phyloP scores from a whole-genome alignment of 2,888 invertebrate genomes.

The Tetranychus truncatus region DNA sequence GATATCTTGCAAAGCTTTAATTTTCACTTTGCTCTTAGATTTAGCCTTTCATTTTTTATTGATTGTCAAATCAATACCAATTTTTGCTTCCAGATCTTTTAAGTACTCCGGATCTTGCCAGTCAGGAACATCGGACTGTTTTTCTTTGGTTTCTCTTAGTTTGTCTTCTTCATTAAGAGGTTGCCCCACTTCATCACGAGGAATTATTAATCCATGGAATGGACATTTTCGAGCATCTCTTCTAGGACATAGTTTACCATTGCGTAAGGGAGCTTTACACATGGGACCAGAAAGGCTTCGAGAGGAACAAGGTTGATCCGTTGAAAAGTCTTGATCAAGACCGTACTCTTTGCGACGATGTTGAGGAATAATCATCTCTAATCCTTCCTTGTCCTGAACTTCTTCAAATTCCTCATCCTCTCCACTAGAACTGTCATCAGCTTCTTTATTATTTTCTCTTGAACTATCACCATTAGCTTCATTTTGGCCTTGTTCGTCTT shows the following conservation, averaged over 20 bases:
- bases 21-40: constrained; percentile 19
- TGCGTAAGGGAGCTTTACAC: constrained; percentile 36
- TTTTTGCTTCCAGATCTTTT: constrained; percentile 5
- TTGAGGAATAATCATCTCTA: constrained; percentile 28
- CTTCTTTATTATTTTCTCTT: constrained; percentile 25
- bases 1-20: constrained; percentile 34
- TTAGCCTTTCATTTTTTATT: constrained; percentile 25
- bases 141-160: constrained; percentile 28
- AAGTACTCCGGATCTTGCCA: constrained; percentile 33
- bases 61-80: neutral
- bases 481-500: constrained; percentile 13
- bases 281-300: neutral
- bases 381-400: constrained; percentile 27
- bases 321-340: constrained; percentile 28
- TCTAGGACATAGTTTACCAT: constrained; percentile 40
- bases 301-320: constrained; percentile 27
- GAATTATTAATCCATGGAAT: constrained; percentile 40
- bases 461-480: neutral
- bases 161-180: constrained; percentile 34
- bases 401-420: constrained; percentile 37
- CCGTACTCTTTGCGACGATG: constrained; percentile 30
- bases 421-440: constrained; percentile 37
- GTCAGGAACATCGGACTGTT: constrained; percentile 31
- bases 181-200: constrained; percentile 37
- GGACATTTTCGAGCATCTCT: constrained; percentile 41